Evolutionary conservation across 2,888 invertebrate species (phyloP), one percentile per base, ranked within the genome.

Genomic region (Drosophila maculinotata): DNA sequence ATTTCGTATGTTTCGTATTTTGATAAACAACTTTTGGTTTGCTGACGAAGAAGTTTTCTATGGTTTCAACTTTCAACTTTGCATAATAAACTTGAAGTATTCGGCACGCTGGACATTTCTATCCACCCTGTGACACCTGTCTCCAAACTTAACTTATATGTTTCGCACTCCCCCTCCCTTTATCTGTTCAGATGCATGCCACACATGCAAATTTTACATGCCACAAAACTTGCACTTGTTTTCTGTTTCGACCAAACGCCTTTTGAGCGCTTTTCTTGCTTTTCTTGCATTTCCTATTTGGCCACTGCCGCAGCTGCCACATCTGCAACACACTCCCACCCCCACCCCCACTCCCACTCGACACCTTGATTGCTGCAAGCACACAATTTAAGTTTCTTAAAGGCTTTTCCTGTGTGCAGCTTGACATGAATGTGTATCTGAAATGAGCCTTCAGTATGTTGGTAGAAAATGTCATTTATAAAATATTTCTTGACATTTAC

Each of bases 61-160:
- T 28, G 20, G 45, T 20, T 20, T 17, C 12, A 45, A 31, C 20
- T 15, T 36, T 12, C 8, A 41, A 36, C 12, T 52, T 47, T 28
- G 4, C 26, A 31, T 15, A 28, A 31, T 15, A 28, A 47, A 45
- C 9, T 28, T 44, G 8, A 45, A 54, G 28, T 28, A 8, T 28
- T 26, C 45, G 31, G 9, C 23, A 12, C 45, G 26, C 54, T 51
- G 54, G 58, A 47, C 38, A 31, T 5, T 25, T 45, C 23, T 20
- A 38, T 38, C 17, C 45, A 35, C 26, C n/a, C 52, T 8, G 35
- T 41, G 58, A 68, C 53, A 74, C 48, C 62, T 74, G 62, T 25
- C 39, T 10, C 36, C 28, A 25, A 69, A 38, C 41, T 45, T 20
- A 23, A 68, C 39, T 26, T 68, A 36, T 31, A 7, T 35, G 3